Evolutionary conservation across 2,888 invertebrate species (phyloP).

Genomic region (Isoperla grammatica): DNA sequence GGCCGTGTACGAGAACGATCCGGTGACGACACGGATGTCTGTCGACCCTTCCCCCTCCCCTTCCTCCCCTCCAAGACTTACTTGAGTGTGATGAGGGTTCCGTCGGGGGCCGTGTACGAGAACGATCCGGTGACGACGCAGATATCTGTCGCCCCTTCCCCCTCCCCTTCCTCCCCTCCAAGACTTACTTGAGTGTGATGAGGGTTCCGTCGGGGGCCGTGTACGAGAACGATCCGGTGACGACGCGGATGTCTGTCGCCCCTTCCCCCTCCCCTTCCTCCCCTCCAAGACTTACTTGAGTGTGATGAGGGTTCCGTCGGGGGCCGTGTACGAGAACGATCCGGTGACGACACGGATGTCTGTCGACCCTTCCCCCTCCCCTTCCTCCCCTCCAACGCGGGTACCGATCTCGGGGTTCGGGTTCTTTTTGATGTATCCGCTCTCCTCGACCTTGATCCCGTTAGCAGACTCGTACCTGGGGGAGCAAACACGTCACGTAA

Average conservation of each 20-base stretch:
- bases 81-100: slow-evolving; percentile 24
- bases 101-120: slow-evolving; percentile 64
- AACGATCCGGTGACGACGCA: slow-evolving; percentile 54
- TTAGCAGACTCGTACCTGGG: slow-evolving; percentile 29
- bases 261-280: too few relatives aligned
- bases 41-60: too few relatives aligned
- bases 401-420: slow-evolving; percentile 15
- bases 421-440: slow-evolving; percentile 26
- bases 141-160: too few relatives aligned
- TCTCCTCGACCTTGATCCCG: slow-evolving; percentile 28
- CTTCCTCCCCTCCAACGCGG: slow-evolving; percentile 12
- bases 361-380: neutral
- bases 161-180: too few relatives aligned
- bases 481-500: neutral
- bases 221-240: slow-evolving; percentile 52
- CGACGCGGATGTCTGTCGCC: slow-evolving; percentile 30
- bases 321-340: slow-evolving; percentile 72
- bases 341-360: slow-evolving; percentile 42
- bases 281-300: slow-evolving; percentile 12
- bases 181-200: slow-evolving; percentile 49
- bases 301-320: slow-evolving; percentile 38
- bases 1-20: slow-evolving; percentile 52
- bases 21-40: slow-evolving; percentile 42
- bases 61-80: too few relatives aligned
- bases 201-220: slow-evolving; percentile 53